A percentile compares a stretch with the other conserved stretches of the same genome.
These are phyloP conservation scores for Brachyalestes nurse DNA, from an alignment of 2,797 vertebrate genomes.

Conservation along the genomic window DNA sequence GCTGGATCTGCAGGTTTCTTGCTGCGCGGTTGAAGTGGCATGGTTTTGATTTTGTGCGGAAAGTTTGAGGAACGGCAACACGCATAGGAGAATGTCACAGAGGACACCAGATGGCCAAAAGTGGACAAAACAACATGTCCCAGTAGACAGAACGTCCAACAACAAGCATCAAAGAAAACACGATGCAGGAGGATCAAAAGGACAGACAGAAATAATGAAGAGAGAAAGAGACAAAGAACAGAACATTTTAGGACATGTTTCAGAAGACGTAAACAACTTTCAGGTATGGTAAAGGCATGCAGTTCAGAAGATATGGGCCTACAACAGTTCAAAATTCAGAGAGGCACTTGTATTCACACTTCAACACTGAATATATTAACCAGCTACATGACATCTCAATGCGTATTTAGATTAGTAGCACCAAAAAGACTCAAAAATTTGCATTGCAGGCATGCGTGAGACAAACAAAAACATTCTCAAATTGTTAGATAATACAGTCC, in stretches of 20 bases:
- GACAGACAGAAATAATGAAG: constrained; percentile 48
- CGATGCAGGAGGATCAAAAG: constrained; percentile 49
- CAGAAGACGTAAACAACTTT: constrained; percentile 14
- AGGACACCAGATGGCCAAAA: constrained; percentile 45
- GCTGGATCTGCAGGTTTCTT: constrained; percentile 86
- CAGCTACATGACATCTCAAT: neutral
- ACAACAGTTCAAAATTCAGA: neutral
- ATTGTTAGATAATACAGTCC: constrained; percentile 5
- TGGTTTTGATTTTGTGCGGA: constrained; percentile 11
- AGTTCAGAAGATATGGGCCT: neutral
- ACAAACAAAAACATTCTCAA: neutral
- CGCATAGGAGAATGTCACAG: constrained; percentile 38
- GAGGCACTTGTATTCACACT: neutral
- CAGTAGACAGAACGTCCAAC: constrained; percentile 27
- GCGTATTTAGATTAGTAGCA: neutral
- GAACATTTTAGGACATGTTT: constrained; percentile 60
- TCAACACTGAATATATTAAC: neutral
- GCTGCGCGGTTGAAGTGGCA: constrained; percentile 71
- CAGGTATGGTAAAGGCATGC: constrained; percentile 39
- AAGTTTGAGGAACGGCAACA: neutral
- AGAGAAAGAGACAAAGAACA: constrained; percentile 59
- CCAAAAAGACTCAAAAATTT: neutral
- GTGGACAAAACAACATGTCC: constrained; percentile 42
- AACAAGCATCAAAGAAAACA: constrained; percentile 57
- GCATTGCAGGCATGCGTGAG: constrained; percentile 30